phyloP scores from a whole-genome alignment of 2,888 invertebrate species.

The Autographa pulchrina region DNA sequence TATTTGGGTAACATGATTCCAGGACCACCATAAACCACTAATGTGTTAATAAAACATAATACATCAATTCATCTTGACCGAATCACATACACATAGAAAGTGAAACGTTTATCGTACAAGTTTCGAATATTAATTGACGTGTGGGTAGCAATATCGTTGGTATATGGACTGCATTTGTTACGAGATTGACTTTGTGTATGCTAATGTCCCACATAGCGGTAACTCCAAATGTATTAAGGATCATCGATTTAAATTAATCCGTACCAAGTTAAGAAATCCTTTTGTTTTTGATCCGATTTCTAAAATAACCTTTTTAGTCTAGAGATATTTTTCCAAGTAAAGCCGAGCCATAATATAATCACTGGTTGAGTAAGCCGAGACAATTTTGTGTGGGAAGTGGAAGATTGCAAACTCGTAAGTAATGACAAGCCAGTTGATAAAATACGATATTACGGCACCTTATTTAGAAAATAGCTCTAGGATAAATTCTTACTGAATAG shows the following conservation, averaged over 20 bases:
- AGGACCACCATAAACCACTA: background rate
- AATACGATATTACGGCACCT: constrained; percentile 14
- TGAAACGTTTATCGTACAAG: constrained; percentile 77
- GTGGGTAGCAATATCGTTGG: constrained; percentile 62
- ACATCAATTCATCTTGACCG: constrained; percentile 52
- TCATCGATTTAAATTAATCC: constrained; percentile 15
- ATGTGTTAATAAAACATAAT: constrained; percentile 14
- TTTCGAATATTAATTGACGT: constrained; percentile 75
- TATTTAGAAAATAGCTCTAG: constrained; percentile 7
- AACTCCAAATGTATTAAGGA: background rate
- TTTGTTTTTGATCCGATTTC: background rate
- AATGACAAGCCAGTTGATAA: constrained; percentile 24
- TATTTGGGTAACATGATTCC: background rate
- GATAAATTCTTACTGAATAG: background rate
- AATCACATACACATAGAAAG: constrained; percentile 70
- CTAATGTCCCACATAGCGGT: constrained; percentile 13
- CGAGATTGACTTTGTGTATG: constrained; percentile 26
- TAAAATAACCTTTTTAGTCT: background rate
- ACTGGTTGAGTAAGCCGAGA: background rate
- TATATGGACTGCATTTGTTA: constrained; percentile 26
- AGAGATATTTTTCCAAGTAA: background rate
- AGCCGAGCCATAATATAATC: background rate
- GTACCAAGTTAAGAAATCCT: constrained; percentile 8
- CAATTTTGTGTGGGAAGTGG: constrained; percentile 28
- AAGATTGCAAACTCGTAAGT: constrained; percentile 18